Conservation (phyloP, 2,888 invertebrate species). For the Andrena hattorfiana region DNA sequence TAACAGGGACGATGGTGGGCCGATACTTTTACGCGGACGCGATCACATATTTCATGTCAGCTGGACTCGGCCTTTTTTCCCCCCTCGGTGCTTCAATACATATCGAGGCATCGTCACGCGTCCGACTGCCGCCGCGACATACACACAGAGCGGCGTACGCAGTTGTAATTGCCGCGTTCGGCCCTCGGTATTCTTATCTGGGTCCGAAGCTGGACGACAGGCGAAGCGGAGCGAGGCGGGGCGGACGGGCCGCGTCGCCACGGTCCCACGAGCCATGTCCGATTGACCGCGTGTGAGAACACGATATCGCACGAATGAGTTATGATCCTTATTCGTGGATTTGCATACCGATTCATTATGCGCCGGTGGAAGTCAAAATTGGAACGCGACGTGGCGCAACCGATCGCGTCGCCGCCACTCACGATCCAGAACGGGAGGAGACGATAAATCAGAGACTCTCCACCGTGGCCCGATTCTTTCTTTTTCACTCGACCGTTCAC, state of each 20-base stretch:
- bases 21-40: conserved; percentile 76
- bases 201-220: conserved; percentile 37
- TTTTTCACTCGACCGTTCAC: conserved; percentile 25
- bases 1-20: conserved; percentile 79
- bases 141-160: conserved; percentile 21
- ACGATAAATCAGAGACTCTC: conserved; percentile 71
- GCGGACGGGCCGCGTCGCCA: conserved; percentile 60
- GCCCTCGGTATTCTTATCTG: conserved; percentile 72
- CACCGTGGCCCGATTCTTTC: conserved; percentile 38
- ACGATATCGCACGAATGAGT: conserved; percentile 79
- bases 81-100: conserved; percentile 19
- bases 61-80: conserved; percentile 63
- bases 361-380: conserved; percentile 72
- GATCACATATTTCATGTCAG: conserved; percentile 79
- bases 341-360: conserved; percentile 79
- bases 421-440: conserved; percentile 50
- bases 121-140: conserved; percentile 9
- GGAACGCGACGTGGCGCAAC: conserved; percentile 74
- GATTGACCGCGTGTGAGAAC: conserved; percentile 73
- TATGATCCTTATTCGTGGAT: conserved; percentile 75
- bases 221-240: conserved; percentile 41
- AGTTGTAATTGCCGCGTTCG: conserved; percentile 72
- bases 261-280: conserved; percentile 71
- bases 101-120: conserved; percentile 46
- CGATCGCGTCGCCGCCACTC: conserved; percentile 59